phyloP scores from a whole-genome alignment of 2,888 invertebrate species.

The Idaea aversata region DNA sequence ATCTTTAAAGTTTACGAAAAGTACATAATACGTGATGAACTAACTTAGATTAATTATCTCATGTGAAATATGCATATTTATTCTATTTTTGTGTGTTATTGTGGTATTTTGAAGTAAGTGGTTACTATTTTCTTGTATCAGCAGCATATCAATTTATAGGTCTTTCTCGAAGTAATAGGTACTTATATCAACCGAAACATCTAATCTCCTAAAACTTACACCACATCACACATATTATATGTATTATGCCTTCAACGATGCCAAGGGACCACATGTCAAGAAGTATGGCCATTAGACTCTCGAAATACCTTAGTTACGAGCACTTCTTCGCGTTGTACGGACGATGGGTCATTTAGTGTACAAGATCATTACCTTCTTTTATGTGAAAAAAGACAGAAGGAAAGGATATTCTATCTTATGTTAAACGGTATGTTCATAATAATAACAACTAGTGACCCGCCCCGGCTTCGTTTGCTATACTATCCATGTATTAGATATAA shows the following conservation, averaged over 20 bases:
- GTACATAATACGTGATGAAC: not conserved
- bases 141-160: too few species aligned
- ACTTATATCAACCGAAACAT: too few species aligned
- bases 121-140: too few species aligned
- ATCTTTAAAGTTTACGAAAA: not conserved
- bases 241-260: slow-evolving; percentile 55
- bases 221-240: slow-evolving; percentile 25
- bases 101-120: too few species aligned
- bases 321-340: slow-evolving; percentile 31
- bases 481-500: too few species aligned
- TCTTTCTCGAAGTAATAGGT: too few species aligned
- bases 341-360: slow-evolving; percentile 1
- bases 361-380: not conserved
- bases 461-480: too few species aligned
- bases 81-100: too few species aligned
- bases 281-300: slow-evolving; percentile 55
- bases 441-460: not conserved
- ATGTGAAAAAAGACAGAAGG: not conserved
- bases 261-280: slow-evolving; percentile 51
- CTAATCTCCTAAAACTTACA: slow-evolving; percentile 24
- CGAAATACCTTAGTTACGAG: slow-evolving; percentile 59
- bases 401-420: not conserved
- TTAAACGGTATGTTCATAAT: not conserved
- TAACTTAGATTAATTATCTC: not conserved
- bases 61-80: too few species aligned